Evolutionary conservation across 2,113 vertebrate species (phyloP).

Genomic region (Oryzias melastigma): DNA sequence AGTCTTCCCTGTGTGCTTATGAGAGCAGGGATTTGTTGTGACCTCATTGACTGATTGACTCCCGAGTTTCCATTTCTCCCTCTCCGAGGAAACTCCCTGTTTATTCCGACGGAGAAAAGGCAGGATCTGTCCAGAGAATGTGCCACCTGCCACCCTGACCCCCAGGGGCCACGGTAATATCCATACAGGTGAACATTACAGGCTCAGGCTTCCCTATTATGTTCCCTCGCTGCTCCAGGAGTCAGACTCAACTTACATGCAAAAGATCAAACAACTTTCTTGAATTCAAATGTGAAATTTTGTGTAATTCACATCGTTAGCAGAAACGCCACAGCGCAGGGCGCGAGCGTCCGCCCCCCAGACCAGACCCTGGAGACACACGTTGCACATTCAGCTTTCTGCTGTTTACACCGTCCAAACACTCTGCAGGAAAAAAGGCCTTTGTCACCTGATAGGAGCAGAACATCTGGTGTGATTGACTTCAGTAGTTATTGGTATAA

Average conservation of each 20-base stretch:
- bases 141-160: conserved; percentile 69
- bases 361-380: conserved; percentile 65
- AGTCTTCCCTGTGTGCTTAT: conserved; percentile 52
- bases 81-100: conserved; percentile 57
- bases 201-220: conserved; percentile 73
- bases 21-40: conserved; percentile 64
- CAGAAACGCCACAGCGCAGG: conserved; percentile 63
- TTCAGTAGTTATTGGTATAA: conserved; percentile 39
- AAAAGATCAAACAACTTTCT: conserved; percentile 79
- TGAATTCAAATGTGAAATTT: conserved; percentile 79
- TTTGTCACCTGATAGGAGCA: conserved; percentile 27
- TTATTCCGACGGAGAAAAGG: conserved; percentile 60
- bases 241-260: conserved; percentile 66
- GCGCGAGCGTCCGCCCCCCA: conserved; percentile 50
- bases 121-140: conserved; percentile 64
- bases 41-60: conserved; percentile 69
- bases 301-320: conserved; percentile 72
- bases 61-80: conserved; percentile 46
- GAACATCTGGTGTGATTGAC: conserved; percentile 37
- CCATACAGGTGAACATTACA: conserved; percentile 77
- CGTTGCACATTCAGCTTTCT: conserved; percentile 65
- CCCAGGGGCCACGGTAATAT: conserved; percentile 75
- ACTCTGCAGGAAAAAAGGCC: conserved; percentile 43
- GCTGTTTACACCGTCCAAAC: conserved; percentile 70
- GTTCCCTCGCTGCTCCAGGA: conserved; percentile 69